Conservation (phyloP, 2,797 vertebrate species). For the Pseudochromis fuscus region DNA sequence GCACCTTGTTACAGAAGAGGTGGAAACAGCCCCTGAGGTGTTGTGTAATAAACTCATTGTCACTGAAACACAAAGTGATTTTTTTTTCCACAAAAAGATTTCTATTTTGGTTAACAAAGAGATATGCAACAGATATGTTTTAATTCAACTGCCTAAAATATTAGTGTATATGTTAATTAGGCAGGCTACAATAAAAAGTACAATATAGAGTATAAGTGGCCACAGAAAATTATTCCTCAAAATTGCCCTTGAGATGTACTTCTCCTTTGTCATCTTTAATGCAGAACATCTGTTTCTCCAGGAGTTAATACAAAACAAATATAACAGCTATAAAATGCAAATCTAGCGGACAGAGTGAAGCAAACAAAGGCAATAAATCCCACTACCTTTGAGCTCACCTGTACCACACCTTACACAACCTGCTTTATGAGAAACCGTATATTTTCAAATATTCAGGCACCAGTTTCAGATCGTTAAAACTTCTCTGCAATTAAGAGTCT, state of each 20-base stretch:
- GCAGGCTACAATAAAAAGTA: no score
- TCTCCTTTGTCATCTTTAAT: no score
- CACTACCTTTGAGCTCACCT: conserved; percentile 59
- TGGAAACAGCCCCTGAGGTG: background rate
- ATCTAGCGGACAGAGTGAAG: background rate
- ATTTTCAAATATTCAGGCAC: background rate
- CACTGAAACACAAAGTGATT: background rate
- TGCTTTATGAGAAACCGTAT: background rate
- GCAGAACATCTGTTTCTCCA: background rate
- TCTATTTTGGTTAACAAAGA: background rate
- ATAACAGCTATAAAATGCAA: background rate
- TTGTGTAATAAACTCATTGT: conserved; percentile 5
- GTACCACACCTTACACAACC: conserved; percentile 43
- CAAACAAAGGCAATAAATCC: conserved; percentile 49
- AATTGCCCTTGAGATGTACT: no score
- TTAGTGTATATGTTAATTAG: no score
- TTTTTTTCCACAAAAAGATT: background rate
- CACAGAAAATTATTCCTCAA: no score
- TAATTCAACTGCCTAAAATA: no score
- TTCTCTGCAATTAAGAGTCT: no score
- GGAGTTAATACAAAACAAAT: conserved; percentile 9
- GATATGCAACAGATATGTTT: no score
- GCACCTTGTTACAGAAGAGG: conserved; percentile 1
- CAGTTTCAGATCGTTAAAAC: background rate
- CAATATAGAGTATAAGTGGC: no score